Percentiles rank a stretch among this genome's conserved stretches.
These are phyloP conservation scores for Danionella dracula DNA, from an alignment of 2,797 vertebrate genomes.

Conservation along the genomic window DNA sequence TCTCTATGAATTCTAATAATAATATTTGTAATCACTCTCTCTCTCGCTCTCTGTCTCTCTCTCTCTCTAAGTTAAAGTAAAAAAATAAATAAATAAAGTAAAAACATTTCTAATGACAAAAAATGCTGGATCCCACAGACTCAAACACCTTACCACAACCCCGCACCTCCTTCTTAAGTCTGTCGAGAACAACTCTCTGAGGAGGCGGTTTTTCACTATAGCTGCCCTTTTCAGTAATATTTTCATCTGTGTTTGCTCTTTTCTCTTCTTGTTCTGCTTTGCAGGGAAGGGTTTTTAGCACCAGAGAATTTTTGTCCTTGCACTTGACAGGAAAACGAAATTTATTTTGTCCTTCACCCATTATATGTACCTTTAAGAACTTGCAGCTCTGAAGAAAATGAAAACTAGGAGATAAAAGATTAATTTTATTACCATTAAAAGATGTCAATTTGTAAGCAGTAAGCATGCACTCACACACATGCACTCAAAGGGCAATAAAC, in stretches of 20 bases:
- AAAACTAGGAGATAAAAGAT: too few species aligned
- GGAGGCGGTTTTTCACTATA: slow-evolving; percentile 27
- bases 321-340: background rate
- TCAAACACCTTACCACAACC: too few species aligned
- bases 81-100: too few species aligned
- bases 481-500: slow-evolving; percentile 12
- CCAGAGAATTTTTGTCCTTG: background rate
- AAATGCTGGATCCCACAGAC: too few species aligned
- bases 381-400: too few species aligned
- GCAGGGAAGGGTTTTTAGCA: slow-evolving; percentile 1
- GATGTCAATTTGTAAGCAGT: too few species aligned
- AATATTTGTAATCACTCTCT: too few species aligned
- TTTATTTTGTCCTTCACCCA: background rate
- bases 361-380: too few species aligned
- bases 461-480: background rate
- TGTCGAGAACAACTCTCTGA: slow-evolving; percentile 31
- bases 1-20: too few species aligned
- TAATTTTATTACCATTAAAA: too few species aligned
- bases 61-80: too few species aligned
- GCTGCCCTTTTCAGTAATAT: slow-evolving; percentile 38
- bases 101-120: too few species aligned
- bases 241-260: slow-evolving; percentile 37
- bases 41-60: slow-evolving; percentile 15
- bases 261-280: slow-evolving; percentile 14
- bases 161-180: slow-evolving; percentile 35